phyloP scores from a whole-genome alignment of 2,797 vertebrate species.

The Prionace glauca region DNA sequence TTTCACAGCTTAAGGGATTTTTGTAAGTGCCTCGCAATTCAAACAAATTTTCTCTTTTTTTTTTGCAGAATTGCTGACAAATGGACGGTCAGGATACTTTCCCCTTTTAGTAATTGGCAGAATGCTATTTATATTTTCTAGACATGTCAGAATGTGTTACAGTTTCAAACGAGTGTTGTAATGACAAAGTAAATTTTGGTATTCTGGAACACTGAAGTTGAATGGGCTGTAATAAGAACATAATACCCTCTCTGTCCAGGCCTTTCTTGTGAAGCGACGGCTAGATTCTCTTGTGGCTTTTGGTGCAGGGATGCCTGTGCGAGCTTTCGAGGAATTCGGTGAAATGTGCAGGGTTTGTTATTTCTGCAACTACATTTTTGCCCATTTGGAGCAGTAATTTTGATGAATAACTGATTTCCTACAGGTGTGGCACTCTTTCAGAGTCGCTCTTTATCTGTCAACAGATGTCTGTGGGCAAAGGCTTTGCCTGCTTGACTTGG shows the following conservation, averaged over 20 bases:
- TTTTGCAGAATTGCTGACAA: not conserved
- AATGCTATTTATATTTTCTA: not conserved
- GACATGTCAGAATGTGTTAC: not conserved
- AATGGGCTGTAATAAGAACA: too few relatives aligned
- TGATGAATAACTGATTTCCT: too few relatives aligned
- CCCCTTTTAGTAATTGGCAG: not conserved
- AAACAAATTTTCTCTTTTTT: not conserved
- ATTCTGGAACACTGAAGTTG: not conserved
- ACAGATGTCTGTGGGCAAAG: not conserved
- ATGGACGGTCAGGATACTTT: not conserved
- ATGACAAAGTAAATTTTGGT: not conserved
- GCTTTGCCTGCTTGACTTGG: constrained; percentile 19
- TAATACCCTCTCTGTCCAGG: not conserved
- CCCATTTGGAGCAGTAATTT: not conserved
- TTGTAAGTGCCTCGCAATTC: not conserved
- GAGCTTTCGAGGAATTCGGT: not conserved
- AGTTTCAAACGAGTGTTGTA: not conserved
- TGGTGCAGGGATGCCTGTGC: not conserved
- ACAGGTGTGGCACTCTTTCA: not conserved
- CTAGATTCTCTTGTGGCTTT: not conserved
- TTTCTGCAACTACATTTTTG: not conserved
- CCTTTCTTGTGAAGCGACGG: not conserved
- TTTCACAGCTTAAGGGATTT: not conserved
- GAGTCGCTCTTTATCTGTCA: not conserved
- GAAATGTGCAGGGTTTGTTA: not conserved